Percentiles rank a stretch among this genome's conserved stretches.
phyloP scores from a whole-genome alignment of 2,797 vertebrate genomes.

The Vultur gryphus region DNA sequence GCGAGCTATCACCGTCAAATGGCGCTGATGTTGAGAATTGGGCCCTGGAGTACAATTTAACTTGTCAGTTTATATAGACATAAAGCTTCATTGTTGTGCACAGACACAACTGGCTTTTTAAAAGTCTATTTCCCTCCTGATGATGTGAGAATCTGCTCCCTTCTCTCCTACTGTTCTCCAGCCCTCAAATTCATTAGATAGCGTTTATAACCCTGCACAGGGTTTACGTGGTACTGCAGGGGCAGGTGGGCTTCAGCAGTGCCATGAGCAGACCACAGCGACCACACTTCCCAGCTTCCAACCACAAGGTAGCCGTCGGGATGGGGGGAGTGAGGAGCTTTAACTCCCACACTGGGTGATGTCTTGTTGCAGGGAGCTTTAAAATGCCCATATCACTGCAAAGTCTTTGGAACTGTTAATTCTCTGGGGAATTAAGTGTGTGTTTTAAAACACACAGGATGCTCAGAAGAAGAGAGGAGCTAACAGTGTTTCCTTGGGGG shows the following conservation, averaged over 20 bases:
- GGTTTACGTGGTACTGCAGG: neutral
- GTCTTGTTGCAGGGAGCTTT: neutral
- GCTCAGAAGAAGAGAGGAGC: neutral
- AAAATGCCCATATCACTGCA: neutral
- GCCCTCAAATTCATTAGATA: neutral
- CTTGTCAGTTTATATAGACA: slow-evolving; percentile 82
- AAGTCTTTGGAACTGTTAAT: neutral
- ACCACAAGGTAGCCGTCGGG: fast-evolving
- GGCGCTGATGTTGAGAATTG: slow-evolving; percentile 72
- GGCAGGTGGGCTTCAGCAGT: neutral
- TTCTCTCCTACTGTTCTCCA: slow-evolving; percentile 39
- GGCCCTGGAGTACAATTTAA: slow-evolving; percentile 76
- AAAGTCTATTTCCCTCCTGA: slow-evolving; percentile 64
- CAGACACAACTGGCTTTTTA: slow-evolving; percentile 66
- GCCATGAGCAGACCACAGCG: neutral
- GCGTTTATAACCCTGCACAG: neutral
- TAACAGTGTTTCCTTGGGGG: neutral
- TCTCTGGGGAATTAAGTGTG: neutral
- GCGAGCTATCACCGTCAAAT: slow-evolving; percentile 55
- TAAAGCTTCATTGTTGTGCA: slow-evolving; percentile 72
- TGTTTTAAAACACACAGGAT: neutral
- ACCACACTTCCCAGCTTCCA: neutral
- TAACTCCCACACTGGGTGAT: neutral
- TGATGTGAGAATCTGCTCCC: slow-evolving; percentile 58
- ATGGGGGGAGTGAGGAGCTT: neutral